phyloP scores from a whole-genome alignment of 2,113 vertebrate species.

The Bufo bufo region DNA sequence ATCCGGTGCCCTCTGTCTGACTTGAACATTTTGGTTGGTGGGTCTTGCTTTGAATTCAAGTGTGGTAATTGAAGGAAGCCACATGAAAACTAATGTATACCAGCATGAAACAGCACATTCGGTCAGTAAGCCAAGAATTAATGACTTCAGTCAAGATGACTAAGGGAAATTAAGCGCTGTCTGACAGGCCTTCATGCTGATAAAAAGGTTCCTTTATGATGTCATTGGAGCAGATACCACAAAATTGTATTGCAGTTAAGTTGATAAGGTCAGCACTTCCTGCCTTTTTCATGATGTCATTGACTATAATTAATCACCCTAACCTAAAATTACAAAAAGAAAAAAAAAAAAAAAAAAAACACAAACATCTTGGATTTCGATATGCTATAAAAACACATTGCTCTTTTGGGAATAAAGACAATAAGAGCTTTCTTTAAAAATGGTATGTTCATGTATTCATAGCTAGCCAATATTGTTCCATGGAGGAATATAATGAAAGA shows the following conservation, averaged over 20 bases:
- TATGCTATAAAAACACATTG: constrained; percentile 15
- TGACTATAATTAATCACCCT: constrained; percentile 44
- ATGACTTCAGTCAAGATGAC: constrained; percentile 51
- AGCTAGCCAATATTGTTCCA: not conserved
- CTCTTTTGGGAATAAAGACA: not conserved
- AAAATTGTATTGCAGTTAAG: constrained; percentile 19
- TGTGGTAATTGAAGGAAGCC: constrained; percentile 35
- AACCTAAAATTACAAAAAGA: constrained; percentile 11
- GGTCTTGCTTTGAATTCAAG: constrained; percentile 35
- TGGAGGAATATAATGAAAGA: not conserved
- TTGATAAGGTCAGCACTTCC: constrained; percentile 52
- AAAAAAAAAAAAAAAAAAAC: not conserved
- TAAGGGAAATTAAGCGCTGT: constrained; percentile 41
- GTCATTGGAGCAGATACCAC: constrained; percentile 46
- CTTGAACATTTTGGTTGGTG: not conserved
- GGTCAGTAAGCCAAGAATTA: constrained; percentile 36
- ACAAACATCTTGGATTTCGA: not conserved
- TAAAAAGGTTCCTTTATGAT: constrained; percentile 53
- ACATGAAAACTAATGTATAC: constrained; percentile 44
- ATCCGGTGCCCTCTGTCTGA: not conserved
- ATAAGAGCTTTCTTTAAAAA: not conserved
- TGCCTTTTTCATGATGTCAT: constrained; percentile 46
- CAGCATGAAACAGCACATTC: constrained; percentile 36
- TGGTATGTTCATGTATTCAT: not conserved
- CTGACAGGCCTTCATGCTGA: constrained; percentile 43